These are phyloP conservation scores for Columba guinea DNA, from an alignment of 2,797 vertebrate genomes.

Conservation along the genomic window DNA sequence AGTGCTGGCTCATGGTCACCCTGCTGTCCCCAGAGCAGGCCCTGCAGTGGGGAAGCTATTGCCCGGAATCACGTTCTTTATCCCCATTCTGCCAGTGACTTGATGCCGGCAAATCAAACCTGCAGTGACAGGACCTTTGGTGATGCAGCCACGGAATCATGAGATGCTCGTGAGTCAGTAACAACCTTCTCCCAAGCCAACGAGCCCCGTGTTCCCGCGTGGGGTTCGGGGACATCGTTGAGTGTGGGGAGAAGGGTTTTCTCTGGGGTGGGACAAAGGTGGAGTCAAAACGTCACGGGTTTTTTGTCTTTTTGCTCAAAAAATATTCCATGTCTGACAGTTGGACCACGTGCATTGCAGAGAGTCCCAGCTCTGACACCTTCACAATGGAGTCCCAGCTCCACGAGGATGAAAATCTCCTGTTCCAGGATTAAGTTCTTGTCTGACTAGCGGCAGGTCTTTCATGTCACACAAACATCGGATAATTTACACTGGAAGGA, in stretches of 20 bases:
- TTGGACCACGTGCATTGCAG: too few species aligned
- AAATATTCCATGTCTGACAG: rapidly evolving
- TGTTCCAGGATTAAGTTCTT: not conserved
- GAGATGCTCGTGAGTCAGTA: not conserved
- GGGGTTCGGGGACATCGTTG: not conserved
- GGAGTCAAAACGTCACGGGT: not conserved
- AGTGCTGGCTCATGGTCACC: too few species aligned
- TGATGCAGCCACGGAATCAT: not conserved
- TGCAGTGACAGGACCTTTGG: rapidly evolving
- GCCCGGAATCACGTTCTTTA: not conserved
- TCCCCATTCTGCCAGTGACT: not conserved
- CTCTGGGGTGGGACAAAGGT: not conserved
- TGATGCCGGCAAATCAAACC: not conserved
- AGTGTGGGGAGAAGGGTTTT: not conserved
- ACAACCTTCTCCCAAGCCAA: not conserved
- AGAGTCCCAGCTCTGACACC: not conserved
- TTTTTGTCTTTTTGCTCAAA: not conserved
- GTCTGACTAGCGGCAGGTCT: not conserved
- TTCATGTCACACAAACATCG: not conserved
- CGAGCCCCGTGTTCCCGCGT: not conserved
- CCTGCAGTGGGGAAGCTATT: not conserved
- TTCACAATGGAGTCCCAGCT: not conserved
- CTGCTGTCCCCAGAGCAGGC: too few species aligned
- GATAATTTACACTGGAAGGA: not conserved
- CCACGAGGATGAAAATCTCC: not conserved